A percentile compares a stretch with the other conserved stretches of the same genome.
These are phyloP conservation scores for Apantesis nais DNA, from an alignment of 2,888 invertebrate species.

Conservation along the genomic window DNA sequence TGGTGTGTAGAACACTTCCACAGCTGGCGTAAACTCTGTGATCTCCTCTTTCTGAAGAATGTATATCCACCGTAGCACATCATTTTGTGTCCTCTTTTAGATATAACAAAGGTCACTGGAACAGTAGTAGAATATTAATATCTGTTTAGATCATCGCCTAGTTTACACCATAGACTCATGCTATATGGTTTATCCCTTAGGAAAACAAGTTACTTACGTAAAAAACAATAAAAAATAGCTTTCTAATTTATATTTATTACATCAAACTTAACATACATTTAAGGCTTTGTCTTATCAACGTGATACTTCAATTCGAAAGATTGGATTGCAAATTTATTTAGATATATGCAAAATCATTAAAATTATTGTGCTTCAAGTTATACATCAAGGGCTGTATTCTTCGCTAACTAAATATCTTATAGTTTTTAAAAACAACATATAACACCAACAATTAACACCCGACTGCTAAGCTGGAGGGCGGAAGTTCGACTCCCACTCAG, in stretches of 20 bases:
- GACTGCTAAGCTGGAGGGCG: too few species aligned
- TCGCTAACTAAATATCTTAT: background rate
- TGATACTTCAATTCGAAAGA: too few species aligned
- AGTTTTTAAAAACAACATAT: background rate
- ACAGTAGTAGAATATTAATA: background rate
- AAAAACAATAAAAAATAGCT: background rate
- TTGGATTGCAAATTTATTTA: background rate
- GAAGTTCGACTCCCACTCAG: too few species aligned
- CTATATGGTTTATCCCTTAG: too few species aligned
- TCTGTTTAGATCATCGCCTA: background rate
- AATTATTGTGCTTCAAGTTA: background rate
- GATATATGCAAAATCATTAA: background rate
- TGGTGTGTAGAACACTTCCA: constrained; percentile 24
- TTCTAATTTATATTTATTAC: background rate
- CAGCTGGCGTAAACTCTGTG: constrained; percentile 16
- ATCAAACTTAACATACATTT: background rate
- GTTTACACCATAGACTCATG: too few species aligned
- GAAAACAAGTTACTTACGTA: too few species aligned
- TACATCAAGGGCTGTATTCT: background rate
- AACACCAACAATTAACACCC: too few species aligned
- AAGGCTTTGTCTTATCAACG: background rate
- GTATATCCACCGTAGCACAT: constrained; percentile 15
- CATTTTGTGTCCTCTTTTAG: constrained; percentile 16
- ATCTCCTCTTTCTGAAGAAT: constrained; percentile 17
- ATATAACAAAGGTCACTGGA: constrained; percentile 14